Percentiles rank a stretch among this genome's conserved stretches.
Conservation (phyloP, 2,113 vertebrate species). For the Loxodonta africana region DNA sequence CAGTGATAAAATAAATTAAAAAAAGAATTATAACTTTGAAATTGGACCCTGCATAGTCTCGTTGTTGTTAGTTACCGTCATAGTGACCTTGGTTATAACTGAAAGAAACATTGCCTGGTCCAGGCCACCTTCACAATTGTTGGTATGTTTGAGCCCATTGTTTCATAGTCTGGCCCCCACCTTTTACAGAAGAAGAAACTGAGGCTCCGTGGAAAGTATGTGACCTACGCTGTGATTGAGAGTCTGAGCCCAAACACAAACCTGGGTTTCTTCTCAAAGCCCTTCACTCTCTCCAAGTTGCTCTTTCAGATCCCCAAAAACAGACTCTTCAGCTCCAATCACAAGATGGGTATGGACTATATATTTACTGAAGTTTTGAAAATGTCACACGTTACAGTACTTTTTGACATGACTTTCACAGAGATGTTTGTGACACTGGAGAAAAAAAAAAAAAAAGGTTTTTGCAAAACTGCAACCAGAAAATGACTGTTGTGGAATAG, state of each 20-base stretch:
- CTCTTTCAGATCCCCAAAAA: neutral
- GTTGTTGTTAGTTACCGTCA: neutral
- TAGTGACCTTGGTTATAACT: neutral
- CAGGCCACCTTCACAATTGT: neutral
- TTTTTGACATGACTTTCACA: constrained; percentile 21
- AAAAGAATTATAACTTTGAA: neutral
- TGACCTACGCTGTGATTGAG: neutral
- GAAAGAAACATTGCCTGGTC: neutral
- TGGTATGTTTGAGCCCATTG: neutral
- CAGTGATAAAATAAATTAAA: neutral
- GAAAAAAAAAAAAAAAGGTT: neutral
- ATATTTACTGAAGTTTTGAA: constrained; percentile 20
- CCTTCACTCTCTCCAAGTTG: neutral
- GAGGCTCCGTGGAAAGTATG: neutral
- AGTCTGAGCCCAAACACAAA: neutral
- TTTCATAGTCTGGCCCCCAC: neutral
- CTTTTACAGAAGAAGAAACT: neutral
- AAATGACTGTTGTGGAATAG: constrained; percentile 8
- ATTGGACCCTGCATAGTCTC: neutral
- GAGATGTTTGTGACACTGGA: neutral
- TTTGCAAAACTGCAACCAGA: constrained; percentile 16
- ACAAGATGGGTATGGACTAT: constrained; percentile 40
- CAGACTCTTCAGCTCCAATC: neutral
- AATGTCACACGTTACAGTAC: neutral
- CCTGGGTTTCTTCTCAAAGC: neutral